Conservation (phyloP, 2,113 vertebrate species). For the Cinclus mexicanus region DNA sequence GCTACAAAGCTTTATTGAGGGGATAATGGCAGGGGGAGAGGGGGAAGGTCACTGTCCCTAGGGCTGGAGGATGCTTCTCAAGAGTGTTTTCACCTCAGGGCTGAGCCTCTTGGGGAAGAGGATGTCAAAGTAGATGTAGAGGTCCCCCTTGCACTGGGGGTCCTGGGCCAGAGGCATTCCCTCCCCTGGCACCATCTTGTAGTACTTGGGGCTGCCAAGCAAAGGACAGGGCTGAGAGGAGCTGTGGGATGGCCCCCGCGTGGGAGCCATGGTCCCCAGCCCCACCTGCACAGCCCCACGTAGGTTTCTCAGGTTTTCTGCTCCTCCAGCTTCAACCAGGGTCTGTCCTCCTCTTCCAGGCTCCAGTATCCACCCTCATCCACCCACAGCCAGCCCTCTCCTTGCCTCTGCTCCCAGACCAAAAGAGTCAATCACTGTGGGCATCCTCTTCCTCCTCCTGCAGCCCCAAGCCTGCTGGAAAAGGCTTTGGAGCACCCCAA, state of each 20-base stretch:
- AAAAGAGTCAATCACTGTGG: accelerated
- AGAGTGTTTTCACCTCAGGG: conserved; percentile 76
- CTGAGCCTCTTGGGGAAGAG: conserved; percentile 85
- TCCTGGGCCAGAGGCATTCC: conserved; percentile 85
- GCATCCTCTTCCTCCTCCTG: not conserved
- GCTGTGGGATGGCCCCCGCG: accelerated
- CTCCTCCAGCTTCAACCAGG: not conserved
- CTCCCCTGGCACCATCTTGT: conserved; percentile 84
- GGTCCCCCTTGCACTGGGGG: conserved; percentile 80
- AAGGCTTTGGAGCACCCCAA: not conserved
- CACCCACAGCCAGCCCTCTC: not conserved
- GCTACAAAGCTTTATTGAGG: not conserved
- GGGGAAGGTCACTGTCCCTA: not conserved
- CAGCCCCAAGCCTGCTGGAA: not conserved
- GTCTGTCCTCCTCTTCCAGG: not conserved
- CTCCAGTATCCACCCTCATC: not conserved
- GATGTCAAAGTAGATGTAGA: conserved; percentile 86
- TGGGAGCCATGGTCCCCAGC: accelerated
- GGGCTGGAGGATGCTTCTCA: conserved; percentile 75
- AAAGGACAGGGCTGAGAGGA: not conserved
- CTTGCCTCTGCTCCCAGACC: not conserved
- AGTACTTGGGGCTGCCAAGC: conserved; percentile 83
- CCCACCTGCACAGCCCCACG: accelerated
- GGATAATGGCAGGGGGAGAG: too few species aligned
- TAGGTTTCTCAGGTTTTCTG: not conserved